A percentile compares a stretch with the other conserved stretches of the same genome.
Evolutionary conservation across 1,140 invertebrate species (phyloP).

Genomic region (Helicoverpa armigera): DNA sequence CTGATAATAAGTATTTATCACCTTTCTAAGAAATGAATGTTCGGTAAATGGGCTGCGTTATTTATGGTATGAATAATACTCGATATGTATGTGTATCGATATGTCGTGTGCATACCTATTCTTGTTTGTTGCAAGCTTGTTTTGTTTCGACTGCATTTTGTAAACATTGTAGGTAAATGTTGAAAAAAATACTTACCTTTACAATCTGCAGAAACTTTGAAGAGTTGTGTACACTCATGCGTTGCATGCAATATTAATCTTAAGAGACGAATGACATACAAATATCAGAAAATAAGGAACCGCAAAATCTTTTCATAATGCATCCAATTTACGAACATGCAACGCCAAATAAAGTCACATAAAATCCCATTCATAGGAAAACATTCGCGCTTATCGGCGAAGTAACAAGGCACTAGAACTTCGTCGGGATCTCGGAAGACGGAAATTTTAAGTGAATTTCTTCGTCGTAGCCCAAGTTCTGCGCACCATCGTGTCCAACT

Average conservation of each 20-base stretch:
- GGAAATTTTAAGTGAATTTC: conserved; percentile 42
- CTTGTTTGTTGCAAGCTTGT: background rate
- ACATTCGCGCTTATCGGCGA: conserved; percentile 15
- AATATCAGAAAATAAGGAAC: background rate
- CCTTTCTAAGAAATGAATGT: conserved; percentile 44
- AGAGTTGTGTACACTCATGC: too few species aligned
- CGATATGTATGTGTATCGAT: too few species aligned
- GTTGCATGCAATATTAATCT: too few species aligned
- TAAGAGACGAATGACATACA: too few species aligned
- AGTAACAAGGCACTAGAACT: conserved; percentile 28
- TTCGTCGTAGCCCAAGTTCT: conserved; percentile 32
- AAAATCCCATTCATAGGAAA: conserved; percentile 11
- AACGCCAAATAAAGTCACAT: conserved; percentile 26
- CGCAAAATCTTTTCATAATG: background rate
- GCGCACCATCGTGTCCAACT: conserved; percentile 34
- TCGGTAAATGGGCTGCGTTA: background rate
- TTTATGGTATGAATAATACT: conserved; percentile 7
- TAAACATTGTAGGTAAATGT: background rate
- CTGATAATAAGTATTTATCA: conserved; percentile 53
- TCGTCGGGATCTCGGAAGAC: background rate
- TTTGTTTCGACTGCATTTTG: background rate
- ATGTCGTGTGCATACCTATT: too few species aligned
- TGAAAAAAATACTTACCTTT: too few species aligned
- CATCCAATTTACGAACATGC: background rate
- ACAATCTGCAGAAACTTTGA: too few species aligned